Percentiles rank a stretch among this genome's conserved stretches.
Conservation (phyloP, 2,113 vertebrate species). For the Solea senegalensis region DNA sequence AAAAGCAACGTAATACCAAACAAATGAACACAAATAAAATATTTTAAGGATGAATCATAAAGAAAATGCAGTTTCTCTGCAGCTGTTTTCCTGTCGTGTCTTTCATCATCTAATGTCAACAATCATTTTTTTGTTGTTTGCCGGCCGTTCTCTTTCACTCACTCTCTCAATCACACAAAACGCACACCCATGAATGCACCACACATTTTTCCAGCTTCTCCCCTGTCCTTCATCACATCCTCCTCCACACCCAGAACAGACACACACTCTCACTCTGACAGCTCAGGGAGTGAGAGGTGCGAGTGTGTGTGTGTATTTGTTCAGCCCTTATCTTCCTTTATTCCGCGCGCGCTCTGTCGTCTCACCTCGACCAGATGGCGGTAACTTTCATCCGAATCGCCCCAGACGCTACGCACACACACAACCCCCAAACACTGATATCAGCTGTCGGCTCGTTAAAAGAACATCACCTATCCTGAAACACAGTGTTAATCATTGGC, state of each 20-base stretch:
- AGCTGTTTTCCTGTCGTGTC: constrained; percentile 27
- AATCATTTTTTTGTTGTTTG: constrained; percentile 23
- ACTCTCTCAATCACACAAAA: constrained; percentile 10
- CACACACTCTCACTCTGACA: constrained; percentile 10
- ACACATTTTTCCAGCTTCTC: constrained; percentile 9
- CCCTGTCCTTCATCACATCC: constrained; percentile 15
- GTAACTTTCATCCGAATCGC: constrained; percentile 41
- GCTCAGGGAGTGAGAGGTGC: constrained; percentile 13
- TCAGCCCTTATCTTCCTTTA: constrained; percentile 43
- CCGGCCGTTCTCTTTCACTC: neutral
- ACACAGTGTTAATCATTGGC: neutral
- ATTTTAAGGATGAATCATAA: constrained; percentile 1
- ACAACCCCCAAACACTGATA: constrained; percentile 18
- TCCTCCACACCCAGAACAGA: constrained; percentile 10
- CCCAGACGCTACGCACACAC: constrained; percentile 30
- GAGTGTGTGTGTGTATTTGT: constrained; percentile 29
- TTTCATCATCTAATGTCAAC: constrained; percentile 20
- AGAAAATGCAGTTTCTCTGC: neutral
- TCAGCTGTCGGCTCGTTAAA: constrained; percentile 37
- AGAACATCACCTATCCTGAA: constrained; percentile 1
- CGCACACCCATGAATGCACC: neutral
- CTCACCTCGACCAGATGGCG: constrained; percentile 21
- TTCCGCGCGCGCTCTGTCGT: constrained; percentile 14
- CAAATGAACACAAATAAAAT: neutral
- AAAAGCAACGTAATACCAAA: neutral